Conservation (phyloP, 2,797 vertebrate genomes). For the Meda fulgida region DNA sequence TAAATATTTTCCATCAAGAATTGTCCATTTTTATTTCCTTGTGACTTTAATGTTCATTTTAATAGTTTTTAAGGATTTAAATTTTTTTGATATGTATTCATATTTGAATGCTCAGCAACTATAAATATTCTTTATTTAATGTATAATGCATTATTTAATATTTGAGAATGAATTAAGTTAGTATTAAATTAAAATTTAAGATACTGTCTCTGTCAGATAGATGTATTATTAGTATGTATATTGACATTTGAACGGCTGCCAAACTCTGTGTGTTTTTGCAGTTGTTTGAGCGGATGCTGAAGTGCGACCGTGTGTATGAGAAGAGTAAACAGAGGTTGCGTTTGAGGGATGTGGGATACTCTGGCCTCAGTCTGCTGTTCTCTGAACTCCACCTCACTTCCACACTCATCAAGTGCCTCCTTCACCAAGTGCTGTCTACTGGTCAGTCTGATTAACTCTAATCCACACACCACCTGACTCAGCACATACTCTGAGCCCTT, state of each 20-base stretch:
- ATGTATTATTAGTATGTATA: not conserved
- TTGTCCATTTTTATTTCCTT: not conserved
- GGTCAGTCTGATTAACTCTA: slow-evolving; percentile 74
- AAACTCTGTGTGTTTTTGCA: slow-evolving; percentile 63
- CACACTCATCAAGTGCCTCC: slow-evolving; percentile 88
- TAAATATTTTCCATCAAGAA: not conserved
- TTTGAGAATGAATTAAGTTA: not conserved
- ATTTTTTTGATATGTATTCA: not conserved
- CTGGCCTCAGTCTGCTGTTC: slow-evolving; percentile 90
- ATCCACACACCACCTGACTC: not conserved
- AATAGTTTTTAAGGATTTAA: not conserved
- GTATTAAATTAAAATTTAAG: not conserved
- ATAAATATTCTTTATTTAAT: not conserved
- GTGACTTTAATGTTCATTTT: not conserved
- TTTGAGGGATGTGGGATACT: slow-evolving; percentile 92
- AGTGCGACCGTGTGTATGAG: slow-evolving; percentile 95
- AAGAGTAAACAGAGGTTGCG: slow-evolving; percentile 91
- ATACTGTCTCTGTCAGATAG: not conserved
- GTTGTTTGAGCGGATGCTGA: slow-evolving; percentile 94
- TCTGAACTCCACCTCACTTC: slow-evolving; percentile 85
- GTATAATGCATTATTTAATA: not conserved
- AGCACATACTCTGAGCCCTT: not conserved
- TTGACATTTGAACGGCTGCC: not conserved
- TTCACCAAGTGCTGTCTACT: slow-evolving; percentile 91
- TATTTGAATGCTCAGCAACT: not conserved